Evolutionary conservation across 2,797 vertebrate genomes (phyloP).

Genomic region (Psittacula derbiana): DNA sequence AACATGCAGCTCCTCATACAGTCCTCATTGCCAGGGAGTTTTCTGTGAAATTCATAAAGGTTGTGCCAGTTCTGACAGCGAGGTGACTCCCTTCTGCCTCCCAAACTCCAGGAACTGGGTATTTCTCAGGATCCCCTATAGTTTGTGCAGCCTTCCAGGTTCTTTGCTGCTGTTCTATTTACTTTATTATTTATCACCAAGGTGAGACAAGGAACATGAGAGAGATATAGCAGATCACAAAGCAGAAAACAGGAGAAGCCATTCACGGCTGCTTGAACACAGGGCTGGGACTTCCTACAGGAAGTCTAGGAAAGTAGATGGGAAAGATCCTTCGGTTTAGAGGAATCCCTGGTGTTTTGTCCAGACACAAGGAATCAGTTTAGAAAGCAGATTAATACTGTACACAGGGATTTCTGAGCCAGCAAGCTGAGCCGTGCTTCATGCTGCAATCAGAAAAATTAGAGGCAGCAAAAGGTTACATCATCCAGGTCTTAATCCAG

Average conservation of each 20-base stretch:
- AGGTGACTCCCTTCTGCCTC: not conserved
- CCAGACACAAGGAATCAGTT: not conserved
- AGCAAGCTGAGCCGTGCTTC: not conserved
- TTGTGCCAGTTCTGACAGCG: not conserved
- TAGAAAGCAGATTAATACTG: not conserved
- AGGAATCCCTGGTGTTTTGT: not conserved
- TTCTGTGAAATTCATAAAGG: not conserved
- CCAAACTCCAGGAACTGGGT: not conserved
- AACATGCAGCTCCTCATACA: not conserved
- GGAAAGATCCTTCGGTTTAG: not conserved
- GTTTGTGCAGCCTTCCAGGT: not conserved
- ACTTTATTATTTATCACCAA: not conserved
- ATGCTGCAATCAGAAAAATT: conserved; percentile 35
- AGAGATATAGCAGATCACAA: not conserved
- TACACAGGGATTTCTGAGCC: not conserved
- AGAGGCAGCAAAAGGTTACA: conserved; percentile 36
- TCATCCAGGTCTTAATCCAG: conserved; percentile 36
- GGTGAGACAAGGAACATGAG: not conserved
- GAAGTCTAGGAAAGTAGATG: not conserved
- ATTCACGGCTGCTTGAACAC: not conserved
- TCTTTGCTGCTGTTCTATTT: not conserved
- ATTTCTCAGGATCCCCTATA: not conserved
- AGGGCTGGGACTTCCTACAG: not conserved
- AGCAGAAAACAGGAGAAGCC: not conserved
- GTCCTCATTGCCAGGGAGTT: not conserved